Base-by-base conservation (phyloP, 2,888 invertebrate species). In the Holacanthella duospinosa region DNA sequence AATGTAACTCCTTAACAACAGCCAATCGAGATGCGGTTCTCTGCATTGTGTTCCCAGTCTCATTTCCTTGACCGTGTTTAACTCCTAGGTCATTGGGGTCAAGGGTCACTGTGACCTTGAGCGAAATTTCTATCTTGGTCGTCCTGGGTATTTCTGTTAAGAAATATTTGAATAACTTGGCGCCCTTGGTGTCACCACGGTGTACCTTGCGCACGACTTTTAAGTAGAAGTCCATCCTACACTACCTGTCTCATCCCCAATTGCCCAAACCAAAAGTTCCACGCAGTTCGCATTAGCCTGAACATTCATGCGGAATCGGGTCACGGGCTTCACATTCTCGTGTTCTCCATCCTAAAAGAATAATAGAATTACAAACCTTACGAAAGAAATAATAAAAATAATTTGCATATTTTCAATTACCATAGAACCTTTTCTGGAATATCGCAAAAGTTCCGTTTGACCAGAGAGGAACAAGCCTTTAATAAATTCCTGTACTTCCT, bases 271-370 rank as follows among this genome's bases (percentile, higher is more conserved):
- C 1, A 99, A 82, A 6, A 99, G 81, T 78, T 99, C 96, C 0
- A 99, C 93, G 75, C 96, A 97, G 1, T 94, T 94, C 0, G 96
- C 93, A 79, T 95, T 95, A 0, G 94, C 93, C 86, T 93, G 92
- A 0, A 96, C 93, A 75, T 93, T 93, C 43, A 94, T 86, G 80
- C 93, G 92, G 77, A 92, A 93, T 76, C 21, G 12, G 4, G 48
- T 48, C 4, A 48, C 48, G 12, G 48, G 48, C n/a, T 48, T 21
- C 21, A 21, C 12, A n/a, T 36, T 6, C 36, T 36, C 36, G 9
- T 6, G 36, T 16, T 36, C 36, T 36, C 36, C 36, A 36, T n/a
- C 21, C 48, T 48, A 48, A 4, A 48, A 48, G 48, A 48, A 48
- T 48, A 48, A 48, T 48, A 16, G 16, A 6, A 36, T 16, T 16